Conservation (phyloP, 2,113 vertebrate species). For the Suncus etruscus region DNA sequence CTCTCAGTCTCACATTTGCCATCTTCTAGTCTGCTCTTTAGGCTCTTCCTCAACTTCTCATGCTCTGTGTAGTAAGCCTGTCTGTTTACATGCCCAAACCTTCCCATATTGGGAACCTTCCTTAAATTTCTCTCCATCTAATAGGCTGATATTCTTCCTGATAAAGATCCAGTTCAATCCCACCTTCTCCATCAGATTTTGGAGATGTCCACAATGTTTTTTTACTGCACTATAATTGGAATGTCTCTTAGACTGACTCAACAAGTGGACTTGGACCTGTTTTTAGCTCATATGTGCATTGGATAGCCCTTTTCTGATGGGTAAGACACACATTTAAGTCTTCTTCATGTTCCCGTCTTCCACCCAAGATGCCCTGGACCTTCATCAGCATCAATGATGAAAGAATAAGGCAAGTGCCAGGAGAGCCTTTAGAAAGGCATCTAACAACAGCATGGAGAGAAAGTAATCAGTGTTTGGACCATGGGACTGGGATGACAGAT, state of each 20-base stretch:
- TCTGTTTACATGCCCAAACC: not conserved
- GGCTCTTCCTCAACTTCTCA: not conserved
- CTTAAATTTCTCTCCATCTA: not conserved
- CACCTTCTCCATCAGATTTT: not conserved
- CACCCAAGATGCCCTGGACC: not conserved
- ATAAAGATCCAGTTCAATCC: not conserved
- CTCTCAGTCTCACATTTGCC: not conserved
- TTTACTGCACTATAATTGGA: not conserved
- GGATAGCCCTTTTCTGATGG: not conserved
- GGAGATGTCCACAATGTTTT: not conserved
- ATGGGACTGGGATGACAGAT: too few relatives aligned
- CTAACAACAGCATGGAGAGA: too few relatives aligned
- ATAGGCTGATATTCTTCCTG: not conserved
- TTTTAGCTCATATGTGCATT: not conserved
- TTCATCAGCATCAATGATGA: not conserved
- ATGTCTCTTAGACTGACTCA: not conserved
- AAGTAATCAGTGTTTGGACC: too few relatives aligned
- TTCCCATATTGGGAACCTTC: not conserved
- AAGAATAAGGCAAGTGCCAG: not conserved
- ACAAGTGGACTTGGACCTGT: not conserved
- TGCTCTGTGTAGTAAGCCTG: not conserved
- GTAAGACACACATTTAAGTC: not conserved
- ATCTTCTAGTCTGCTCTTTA: not conserved
- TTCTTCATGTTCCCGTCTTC: not conserved
- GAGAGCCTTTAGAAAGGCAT: too few relatives aligned